Evolutionary conservation across 1,140 invertebrate genomes (phyloP).

Genomic region (Papilio dardanus): DNA sequence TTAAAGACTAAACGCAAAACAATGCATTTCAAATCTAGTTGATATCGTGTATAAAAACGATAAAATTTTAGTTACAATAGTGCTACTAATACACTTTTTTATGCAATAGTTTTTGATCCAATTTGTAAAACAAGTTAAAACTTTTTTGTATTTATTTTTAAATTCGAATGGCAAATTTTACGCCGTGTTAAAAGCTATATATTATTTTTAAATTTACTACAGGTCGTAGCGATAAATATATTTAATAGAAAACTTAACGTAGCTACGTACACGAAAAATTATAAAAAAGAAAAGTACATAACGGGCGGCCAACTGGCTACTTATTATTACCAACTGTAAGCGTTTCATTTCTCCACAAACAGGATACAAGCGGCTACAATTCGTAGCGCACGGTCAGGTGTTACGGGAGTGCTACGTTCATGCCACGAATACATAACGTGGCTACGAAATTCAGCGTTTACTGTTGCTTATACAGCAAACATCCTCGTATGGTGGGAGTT

Average conservation of each 20-base stretch:
- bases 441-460: slow-evolving; percentile 27
- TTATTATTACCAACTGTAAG: slow-evolving; percentile 14
- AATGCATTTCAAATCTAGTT: not conserved
- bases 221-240: not conserved
- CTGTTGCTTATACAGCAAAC: slow-evolving; percentile 19
- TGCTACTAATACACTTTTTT: not conserved
- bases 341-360: slow-evolving; percentile 20
- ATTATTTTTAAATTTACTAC: not conserved
- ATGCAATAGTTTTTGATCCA: not conserved
- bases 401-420: slow-evolving; percentile 50
- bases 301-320: not conserved
- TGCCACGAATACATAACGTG: slow-evolving; percentile 45
- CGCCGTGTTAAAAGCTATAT: too few species aligned
- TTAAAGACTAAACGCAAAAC: not conserved
- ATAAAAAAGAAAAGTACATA: not conserved
- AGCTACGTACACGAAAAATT: not conserved
- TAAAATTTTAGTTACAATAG: not conserved
- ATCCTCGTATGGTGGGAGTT: not conserved
- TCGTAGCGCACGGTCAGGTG: slow-evolving; percentile 50
- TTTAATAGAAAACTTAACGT: not conserved
- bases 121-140: not conserved
- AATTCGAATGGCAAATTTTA: too few species aligned
- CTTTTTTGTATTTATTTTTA: not conserved
- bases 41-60: not conserved
- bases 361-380: slow-evolving; percentile 6